Evolutionary conservation across 2,113 vertebrate species (phyloP).

Genomic region (Zosterops borbonicus): DNA sequence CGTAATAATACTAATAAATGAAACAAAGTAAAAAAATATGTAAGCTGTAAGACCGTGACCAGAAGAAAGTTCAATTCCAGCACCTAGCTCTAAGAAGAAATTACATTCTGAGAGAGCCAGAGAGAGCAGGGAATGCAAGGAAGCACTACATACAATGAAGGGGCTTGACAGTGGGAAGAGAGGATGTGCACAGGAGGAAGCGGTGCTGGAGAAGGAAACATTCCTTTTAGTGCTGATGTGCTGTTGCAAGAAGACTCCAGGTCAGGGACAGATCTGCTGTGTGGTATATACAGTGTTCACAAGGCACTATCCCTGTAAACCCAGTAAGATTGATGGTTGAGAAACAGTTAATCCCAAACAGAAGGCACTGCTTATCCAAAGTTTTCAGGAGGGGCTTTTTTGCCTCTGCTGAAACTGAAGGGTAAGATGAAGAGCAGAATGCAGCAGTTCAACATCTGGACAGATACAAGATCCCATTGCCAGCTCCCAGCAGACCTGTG

Average conservation of each 20-base stretch:
- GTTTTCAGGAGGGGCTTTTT: neutral
- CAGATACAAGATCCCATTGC: neutral
- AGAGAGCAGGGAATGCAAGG: neutral
- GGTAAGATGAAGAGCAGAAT: neutral
- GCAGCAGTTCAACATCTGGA: neutral
- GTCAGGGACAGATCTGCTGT: neutral
- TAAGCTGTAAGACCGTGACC: neutral
- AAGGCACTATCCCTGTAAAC: neutral
- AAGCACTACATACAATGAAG: neutral
- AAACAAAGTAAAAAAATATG: neutral
- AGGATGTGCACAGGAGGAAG: neutral
- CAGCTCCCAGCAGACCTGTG: neutral
- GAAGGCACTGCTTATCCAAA: neutral
- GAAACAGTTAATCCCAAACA: neutral
- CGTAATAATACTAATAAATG: neutral
- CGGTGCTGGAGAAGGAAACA: neutral
- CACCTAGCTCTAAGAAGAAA: neutral
- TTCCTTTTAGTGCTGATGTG: neutral
- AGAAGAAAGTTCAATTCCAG: neutral
- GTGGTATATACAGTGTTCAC: rapidly evolving
- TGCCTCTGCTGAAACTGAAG: neutral
- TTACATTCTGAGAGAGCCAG: neutral
- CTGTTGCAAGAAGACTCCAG: neutral
- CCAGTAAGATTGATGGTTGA: neutral
- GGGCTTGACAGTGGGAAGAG: neutral